Evolutionary conservation across 2,113 vertebrate species (phyloP).

Genomic region (Paraplagusia blochii): DNA sequence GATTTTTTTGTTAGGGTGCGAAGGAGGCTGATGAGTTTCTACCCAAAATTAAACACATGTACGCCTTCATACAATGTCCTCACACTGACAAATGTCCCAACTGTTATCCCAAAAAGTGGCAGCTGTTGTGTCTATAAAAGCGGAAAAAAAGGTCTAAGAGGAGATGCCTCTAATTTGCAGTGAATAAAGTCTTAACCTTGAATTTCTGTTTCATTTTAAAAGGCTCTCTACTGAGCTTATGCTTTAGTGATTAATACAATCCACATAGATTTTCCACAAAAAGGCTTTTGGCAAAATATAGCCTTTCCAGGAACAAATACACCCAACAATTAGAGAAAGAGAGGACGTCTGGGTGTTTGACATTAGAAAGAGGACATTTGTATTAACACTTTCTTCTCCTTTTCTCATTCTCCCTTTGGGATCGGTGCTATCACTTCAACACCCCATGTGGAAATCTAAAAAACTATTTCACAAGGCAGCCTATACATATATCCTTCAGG

Average conservation of each 20-base stretch:
- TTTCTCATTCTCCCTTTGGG: constrained; percentile 32
- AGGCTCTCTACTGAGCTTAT: constrained; percentile 26
- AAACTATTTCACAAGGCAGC: constrained; percentile 71
- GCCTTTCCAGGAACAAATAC: constrained; percentile 37
- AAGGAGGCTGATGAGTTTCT: constrained; percentile 26
- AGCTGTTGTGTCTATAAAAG: constrained; percentile 41
- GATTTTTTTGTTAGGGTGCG: constrained; percentile 43
- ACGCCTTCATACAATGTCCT: too few relatives aligned
- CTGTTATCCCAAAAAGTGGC: constrained; percentile 10
- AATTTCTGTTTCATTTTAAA: constrained; percentile 33
- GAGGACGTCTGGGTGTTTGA: constrained; percentile 56
- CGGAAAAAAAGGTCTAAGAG: constrained; percentile 36
- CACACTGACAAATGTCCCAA: too few relatives aligned
- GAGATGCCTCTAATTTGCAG: constrained; percentile 52
- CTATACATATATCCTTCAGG: constrained; percentile 56
- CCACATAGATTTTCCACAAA: constrained; percentile 41
- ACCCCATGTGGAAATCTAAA: constrained; percentile 53
- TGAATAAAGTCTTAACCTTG: constrained; percentile 43
- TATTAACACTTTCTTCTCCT: constrained; percentile 49
- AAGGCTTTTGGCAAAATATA: constrained; percentile 73
- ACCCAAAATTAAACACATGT: constrained; percentile 12
- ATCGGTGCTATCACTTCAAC: constrained; percentile 50
- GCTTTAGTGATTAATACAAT: constrained; percentile 64
- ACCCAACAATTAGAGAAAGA: constrained; percentile 57
- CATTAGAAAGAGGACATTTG: constrained; percentile 33